These are phyloP conservation scores for Spinibarbus caldwelli DNA, from an alignment of 2,797 vertebrate genomes.

Conservation along the genomic window DNA sequence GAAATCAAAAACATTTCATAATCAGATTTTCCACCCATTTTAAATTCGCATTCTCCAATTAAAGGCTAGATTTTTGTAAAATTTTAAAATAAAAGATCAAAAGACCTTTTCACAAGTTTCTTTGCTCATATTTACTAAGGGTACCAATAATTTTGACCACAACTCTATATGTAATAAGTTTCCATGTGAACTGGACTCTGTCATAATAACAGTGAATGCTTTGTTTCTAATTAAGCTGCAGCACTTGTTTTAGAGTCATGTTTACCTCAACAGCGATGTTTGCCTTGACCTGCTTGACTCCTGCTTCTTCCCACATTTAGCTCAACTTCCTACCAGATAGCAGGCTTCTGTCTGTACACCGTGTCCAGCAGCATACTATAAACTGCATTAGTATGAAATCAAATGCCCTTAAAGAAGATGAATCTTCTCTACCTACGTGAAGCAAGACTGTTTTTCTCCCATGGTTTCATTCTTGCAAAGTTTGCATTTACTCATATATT, in stretches of 20 bases:
- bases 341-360: slow-evolving; percentile 5
- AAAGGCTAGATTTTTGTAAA: too few relatives aligned
- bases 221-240: neutral
- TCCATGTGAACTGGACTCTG: too few relatives aligned
- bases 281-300: slow-evolving; percentile 62
- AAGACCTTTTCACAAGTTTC: too few relatives aligned
- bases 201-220: neutral
- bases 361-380: neutral
- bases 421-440: neutral
- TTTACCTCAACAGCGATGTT: slow-evolving; percentile 49
- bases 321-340: slow-evolving; percentile 46
- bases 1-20: too few relatives aligned
- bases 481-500: neutral
- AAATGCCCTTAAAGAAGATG: neutral
- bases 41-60: too few relatives aligned
- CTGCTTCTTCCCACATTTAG: slow-evolving; percentile 62
- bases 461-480: neutral
- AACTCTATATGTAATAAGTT: too few relatives aligned
- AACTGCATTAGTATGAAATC: neutral
- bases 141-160: too few relatives aligned
- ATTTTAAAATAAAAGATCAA: too few relatives aligned
- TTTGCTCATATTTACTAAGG: too few relatives aligned
- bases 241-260: neutral
- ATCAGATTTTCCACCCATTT: too few relatives aligned
- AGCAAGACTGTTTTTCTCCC: neutral